phyloP scores from a whole-genome alignment of 2,113 vertebrate species.

The Chlorodrepanis virens region DNA sequence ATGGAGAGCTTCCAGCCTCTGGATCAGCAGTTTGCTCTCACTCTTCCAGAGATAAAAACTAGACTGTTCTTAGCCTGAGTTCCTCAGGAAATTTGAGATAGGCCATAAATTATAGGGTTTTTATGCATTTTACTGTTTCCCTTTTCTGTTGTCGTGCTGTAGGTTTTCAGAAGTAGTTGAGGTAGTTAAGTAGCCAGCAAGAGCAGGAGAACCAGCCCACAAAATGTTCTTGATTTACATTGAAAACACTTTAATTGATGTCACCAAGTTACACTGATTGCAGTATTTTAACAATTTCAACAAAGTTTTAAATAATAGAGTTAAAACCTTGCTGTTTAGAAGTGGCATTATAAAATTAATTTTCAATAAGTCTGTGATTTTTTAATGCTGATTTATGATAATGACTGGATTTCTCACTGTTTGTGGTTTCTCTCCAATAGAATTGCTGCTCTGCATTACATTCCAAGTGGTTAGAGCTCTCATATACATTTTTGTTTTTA shows the following conservation, averaged over 20 bases:
- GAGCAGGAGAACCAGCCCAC: not conserved
- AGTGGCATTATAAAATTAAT: not conserved
- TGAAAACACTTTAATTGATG: not conserved
- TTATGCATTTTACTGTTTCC: not conserved
- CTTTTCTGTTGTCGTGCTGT: not conserved
- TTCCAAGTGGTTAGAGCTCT: not conserved
- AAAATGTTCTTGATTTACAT: not conserved
- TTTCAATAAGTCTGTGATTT: not conserved
- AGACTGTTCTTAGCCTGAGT: not conserved
- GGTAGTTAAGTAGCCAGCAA: fast-evolving
- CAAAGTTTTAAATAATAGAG: not conserved
- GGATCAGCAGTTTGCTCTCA: not conserved
- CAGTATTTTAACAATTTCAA: not conserved
- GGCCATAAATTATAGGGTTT: not conserved
- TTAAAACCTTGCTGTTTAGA: not conserved
- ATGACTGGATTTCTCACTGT: not conserved
- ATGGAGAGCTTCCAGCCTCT: not conserved
- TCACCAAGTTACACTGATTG: not conserved
- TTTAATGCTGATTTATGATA: not conserved
- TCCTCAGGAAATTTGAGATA: not conserved
- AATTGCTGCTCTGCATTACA: not conserved
- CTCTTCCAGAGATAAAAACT: not conserved
- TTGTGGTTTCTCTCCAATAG: not conserved
- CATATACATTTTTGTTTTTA: not conserved
- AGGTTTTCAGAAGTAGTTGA: not conserved